Percentiles rank a stretch among this genome's conserved stretches.
phyloP scores from a whole-genome alignment of 2,888 invertebrate genomes.

The Biston stratarius region DNA sequence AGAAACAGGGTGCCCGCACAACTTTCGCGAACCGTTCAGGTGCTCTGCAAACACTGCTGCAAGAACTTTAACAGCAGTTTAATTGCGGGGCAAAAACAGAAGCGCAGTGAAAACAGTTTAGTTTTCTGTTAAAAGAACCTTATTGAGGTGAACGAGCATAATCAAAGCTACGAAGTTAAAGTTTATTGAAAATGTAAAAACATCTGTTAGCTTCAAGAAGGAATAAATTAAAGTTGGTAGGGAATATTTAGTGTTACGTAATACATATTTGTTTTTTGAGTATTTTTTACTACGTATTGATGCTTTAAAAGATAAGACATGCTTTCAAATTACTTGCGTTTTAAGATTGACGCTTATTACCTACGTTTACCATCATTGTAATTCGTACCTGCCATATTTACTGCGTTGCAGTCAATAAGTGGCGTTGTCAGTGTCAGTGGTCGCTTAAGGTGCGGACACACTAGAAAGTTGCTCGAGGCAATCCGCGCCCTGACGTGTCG shows the following conservation, averaged over 20 bases:
- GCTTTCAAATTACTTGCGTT: no score
- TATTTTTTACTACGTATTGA: no score
- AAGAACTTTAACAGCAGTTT: conserved; percentile 86
- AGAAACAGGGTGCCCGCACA: conserved; percentile 72
- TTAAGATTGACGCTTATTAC: no score
- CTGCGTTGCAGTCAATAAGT: conserved; percentile 59
- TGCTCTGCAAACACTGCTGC: conserved; percentile 83
- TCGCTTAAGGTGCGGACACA: conserved; percentile 76
- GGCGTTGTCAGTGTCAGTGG: conserved; percentile 67
- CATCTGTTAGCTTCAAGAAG: conserved; percentile 48
- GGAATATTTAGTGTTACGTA: no score
- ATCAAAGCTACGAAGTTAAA: conserved; percentile 61
- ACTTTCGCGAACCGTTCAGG: conserved; percentile 82
- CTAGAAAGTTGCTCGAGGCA: conserved; percentile 61
- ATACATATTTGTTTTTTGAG: no score
- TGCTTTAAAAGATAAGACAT: no score
- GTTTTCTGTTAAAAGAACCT: conserved; percentile 79
- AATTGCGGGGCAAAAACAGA: conserved; percentile 84
- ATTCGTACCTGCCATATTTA: no score
- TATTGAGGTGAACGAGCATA: conserved; percentile 65
- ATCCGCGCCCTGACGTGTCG: conserved; percentile 60
- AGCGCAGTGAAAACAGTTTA: conserved; percentile 81
- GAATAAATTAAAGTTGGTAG: conserved; percentile 42
- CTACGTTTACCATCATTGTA: no score
- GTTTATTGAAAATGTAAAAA: conserved; percentile 68